These are phyloP conservation scores for Parelbella ahira DNA, from an alignment of 2,888 invertebrate species.

Conservation along the genomic window DNA sequence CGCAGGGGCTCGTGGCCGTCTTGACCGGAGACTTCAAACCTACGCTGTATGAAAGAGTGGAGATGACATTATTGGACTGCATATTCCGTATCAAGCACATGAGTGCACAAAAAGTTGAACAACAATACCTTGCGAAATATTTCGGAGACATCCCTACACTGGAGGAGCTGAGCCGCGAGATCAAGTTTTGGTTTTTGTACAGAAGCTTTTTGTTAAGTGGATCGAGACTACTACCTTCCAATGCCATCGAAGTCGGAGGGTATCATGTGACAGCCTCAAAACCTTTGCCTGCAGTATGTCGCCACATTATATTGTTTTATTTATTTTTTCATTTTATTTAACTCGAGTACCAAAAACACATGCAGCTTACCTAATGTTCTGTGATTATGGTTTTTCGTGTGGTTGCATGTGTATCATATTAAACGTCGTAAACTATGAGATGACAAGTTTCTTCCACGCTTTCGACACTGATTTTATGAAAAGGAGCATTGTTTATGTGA, in stretches of 20 bases:
- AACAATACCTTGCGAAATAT: conserved; percentile 48
- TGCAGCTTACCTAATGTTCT: too few relatives aligned
- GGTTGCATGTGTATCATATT: too few relatives aligned
- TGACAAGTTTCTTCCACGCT: too few relatives aligned
- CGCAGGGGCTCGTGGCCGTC: conserved; percentile 76
- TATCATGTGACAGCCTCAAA: conserved; percentile 70
- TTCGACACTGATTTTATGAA: too few relatives aligned
- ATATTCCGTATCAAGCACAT: conserved; percentile 43
- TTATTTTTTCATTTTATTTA: too few relatives aligned
- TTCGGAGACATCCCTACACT: conserved; percentile 76
- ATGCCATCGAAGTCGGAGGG: conserved; percentile 83
- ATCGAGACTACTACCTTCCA: conserved; percentile 75
- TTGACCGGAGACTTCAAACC: conserved; percentile 66
- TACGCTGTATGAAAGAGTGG: conserved; percentile 51
- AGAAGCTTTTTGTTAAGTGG: conserved; percentile 81
- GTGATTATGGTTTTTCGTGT: too few relatives aligned
- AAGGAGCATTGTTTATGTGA: too few relatives aligned
- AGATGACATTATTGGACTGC: conserved; percentile 46
- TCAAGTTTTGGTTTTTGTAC: conserved; percentile 80
- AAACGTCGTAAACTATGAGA: too few relatives aligned
- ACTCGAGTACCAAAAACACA: too few relatives aligned
- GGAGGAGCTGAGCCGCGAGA: conserved; percentile 71
- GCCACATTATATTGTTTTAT: too few relatives aligned
- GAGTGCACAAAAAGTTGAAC: conserved; percentile 46
- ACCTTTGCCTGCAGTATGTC: conserved; percentile 60